Evolutionary conservation across 2,888 invertebrate species (phyloP), one percentile per base, ranked within the genome.

Genomic region (Hirtodrosophila alboralis): DNA sequence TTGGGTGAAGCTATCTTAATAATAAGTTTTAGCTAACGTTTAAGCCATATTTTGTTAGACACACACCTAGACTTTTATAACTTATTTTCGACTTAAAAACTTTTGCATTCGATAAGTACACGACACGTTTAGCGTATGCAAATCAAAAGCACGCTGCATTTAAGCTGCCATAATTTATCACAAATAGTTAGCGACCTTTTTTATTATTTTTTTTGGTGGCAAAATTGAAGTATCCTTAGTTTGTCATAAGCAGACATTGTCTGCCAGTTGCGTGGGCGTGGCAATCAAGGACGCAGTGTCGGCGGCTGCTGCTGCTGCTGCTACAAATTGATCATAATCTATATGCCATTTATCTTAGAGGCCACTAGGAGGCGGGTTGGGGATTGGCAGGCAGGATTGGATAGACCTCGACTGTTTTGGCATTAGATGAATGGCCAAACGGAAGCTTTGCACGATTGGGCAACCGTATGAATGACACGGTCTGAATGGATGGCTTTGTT

Each of bases 291-390:
- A 45, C 75, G 10, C 13, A 34, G 54, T 40, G 18, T n/a, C n/a
- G n/a, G n/a, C n/a, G n/a, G n/a, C n/a, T 21, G 18, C 18, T 21
- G 18, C 18, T 53, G 53, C 49, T 40, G 40, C 74, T 69, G 65
- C 87, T 86, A 86, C 81, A 83, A 83, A 83, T 87, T 83, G 81
- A 83, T 83, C 81, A 83, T 83, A 83, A 83, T 83, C 87, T 83
- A 76, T 68, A 59, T 44, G 81, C 80, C 77, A 83, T 83, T 83
- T 86, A 70, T 83, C 81, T 83, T 83, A 33, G 10, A 21, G 21
- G 34, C 10, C 16, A n/a, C n/a, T n/a, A 18, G 18, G 18, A 1
- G 18, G 18, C 10, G 16, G 21, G 34, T n/a, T 9, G 26, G 18
- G 16, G 18, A 10, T 16, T 43, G 27, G 2, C 4, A 26, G 3